Evolutionary conservation across 2,113 vertebrate genomes (phyloP), one percentile per base, ranked within the genome.

Genomic region (Zingel zingel): DNA sequence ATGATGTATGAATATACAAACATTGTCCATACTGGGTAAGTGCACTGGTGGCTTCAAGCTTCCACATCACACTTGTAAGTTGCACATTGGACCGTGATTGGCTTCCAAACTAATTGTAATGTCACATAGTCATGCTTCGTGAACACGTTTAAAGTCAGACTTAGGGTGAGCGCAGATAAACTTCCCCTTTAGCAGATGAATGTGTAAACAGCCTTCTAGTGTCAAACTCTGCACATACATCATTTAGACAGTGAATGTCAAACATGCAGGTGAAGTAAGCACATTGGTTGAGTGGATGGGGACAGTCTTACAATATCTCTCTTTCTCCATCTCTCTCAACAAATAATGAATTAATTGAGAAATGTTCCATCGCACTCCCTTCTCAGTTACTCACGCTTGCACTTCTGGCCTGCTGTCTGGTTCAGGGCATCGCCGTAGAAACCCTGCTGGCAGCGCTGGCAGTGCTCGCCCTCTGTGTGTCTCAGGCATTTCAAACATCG

Each of bases 401-500:
- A 99, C 53, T 96, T 98, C 77, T 88, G 79, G 62, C 4, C 50
- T 6, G 58, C 53, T 4, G 82, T 25, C 0, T 81, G 79, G 72
- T 93, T 93, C 81, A 95, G 88, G 2, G 97, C 96, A 0, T 95
- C 88, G 5, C 98, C 97, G 0, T 97, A 97, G 95, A 96, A 99
- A 89, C 97, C 97, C 0, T 16, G 81, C 63, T 0, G 94, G 23
- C 98, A 99, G n/a, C 8, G 88, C 50, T 97, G 91, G 0, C 98
- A 99, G 84, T 14, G 92, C 0, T 94, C 90, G 0, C 98, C 98
- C 0, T 94, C 89, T 0, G 97, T 98, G 93, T 98, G 93, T 88
- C 96, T 51, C 43, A 97, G 88, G 86, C 98, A 99, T 79, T 97
- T 97, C 62, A 98, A 92, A 77, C 98, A 99, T 4, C 12, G 95